Conservation (phyloP, 2,797 vertebrate species). For the Adelosebastes latens region DNA sequence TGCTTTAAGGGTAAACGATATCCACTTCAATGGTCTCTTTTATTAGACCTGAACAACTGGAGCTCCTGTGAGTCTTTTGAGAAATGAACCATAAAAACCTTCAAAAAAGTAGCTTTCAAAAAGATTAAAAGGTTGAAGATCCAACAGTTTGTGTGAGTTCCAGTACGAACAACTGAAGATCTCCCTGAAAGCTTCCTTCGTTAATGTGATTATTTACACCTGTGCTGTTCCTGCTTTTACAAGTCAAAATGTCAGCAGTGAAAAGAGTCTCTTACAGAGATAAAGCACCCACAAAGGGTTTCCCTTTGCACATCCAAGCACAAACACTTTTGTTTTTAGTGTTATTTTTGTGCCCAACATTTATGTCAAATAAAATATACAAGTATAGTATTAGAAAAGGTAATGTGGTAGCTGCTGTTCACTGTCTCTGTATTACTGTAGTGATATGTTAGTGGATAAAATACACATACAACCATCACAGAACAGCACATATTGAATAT, state of each 20-base stretch:
- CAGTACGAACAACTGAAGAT: background rate
- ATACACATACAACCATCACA: no score
- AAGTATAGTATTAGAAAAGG: no score
- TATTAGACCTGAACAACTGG: background rate
- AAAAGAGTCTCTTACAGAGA: background rate
- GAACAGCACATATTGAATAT: background rate
- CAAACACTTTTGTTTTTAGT: no score
- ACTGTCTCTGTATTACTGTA: background rate
- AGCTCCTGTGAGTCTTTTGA: background rate
- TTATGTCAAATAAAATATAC: no score
- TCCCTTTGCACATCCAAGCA: background rate
- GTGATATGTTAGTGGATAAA: background rate
- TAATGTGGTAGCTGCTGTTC: no score
- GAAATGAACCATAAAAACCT: background rate
- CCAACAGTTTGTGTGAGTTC: background rate
- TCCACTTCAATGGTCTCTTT: background rate
- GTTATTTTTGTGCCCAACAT: no score
- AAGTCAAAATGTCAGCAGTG: background rate
- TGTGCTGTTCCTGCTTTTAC: background rate
- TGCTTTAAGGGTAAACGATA: background rate
- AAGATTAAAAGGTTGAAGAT: background rate
- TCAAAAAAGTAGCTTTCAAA: background rate
- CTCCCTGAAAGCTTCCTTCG: background rate
- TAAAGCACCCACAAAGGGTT: background rate
- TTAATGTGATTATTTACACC: background rate